These are phyloP conservation scores for Bergia puertoricense DNA, from an alignment of 92 coral and sea anemone species.

Conservation along the genomic window DNA sequence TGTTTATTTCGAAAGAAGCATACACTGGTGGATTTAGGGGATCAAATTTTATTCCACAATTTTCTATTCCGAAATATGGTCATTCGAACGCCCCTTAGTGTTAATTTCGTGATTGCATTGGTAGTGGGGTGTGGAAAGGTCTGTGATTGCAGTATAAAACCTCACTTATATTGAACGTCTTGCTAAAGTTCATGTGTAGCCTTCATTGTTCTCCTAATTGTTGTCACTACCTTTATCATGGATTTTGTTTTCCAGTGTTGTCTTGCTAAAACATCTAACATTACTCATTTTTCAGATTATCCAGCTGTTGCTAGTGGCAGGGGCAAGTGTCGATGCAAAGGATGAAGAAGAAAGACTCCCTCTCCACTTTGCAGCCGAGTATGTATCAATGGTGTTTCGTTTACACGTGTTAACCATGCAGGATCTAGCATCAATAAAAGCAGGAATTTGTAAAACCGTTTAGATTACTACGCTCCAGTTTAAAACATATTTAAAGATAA, in stretches of 20 bases:
- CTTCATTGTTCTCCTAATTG: not conserved
- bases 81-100: no score
- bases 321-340: conserved; percentile 61
- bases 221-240: not conserved
- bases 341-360: conserved; percentile 87
- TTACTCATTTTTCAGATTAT: conserved; percentile 52
- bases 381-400: conserved; percentile 7
- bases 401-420: not conserved
- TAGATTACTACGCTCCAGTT: no score
- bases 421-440: not conserved
- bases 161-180: no score
- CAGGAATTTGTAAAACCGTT: no score
- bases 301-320: conserved; percentile 63
- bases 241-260: not conserved
- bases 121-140: no score
- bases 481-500: no score
- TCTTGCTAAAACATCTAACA: not conserved
- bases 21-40: no score
- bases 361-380: conserved; percentile 86
- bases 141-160: no score
- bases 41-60: no score
- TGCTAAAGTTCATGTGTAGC: not conserved
- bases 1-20: no score
- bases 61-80: no score
- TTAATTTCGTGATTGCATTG: no score